Percentiles rank a stretch among this genome's conserved stretches.
phyloP scores from a whole-genome alignment of 2,113 vertebrate species.

The Marcusenius ussheri region DNA sequence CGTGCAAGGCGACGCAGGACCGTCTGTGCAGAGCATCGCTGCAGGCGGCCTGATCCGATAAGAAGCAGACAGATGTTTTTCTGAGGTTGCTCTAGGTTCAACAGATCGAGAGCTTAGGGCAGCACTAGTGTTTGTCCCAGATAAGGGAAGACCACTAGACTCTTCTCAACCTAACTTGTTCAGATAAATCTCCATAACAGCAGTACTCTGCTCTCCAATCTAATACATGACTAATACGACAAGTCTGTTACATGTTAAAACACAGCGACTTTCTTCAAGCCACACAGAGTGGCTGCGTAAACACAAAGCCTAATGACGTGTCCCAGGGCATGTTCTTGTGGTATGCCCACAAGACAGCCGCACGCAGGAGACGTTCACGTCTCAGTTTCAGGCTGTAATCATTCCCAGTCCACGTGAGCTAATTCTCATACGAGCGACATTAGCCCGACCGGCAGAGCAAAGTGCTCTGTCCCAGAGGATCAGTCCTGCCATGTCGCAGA shows the following conservation, averaged over 20 bases:
- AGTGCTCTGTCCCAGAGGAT: neutral
- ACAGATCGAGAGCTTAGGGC: neutral
- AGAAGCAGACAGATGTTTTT: neutral
- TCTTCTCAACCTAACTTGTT: neutral
- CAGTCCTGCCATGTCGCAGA: neutral
- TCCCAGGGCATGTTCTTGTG: neutral
- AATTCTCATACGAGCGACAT: neutral
- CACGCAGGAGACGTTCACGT: neutral
- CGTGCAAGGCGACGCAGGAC: neutral
- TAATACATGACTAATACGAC: neutral
- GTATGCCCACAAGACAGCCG: neutral
- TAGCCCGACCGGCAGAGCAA: neutral
- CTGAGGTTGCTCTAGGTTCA: neutral
- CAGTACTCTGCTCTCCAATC: neutral
- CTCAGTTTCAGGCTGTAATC: constrained; percentile 5
- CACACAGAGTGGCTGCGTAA: neutral
- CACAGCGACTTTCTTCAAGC: too few relatives aligned
- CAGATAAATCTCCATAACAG: neutral
- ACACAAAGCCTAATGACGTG: neutral
- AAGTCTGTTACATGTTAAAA: neutral
- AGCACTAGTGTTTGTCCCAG: neutral
- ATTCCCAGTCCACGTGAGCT: constrained; percentile 9
- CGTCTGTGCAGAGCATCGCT: neutral
- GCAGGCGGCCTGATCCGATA: neutral
- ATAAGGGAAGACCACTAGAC: neutral